Conservation (phyloP, 2,113 vertebrate genomes). For the Sturnus vulgaris region DNA sequence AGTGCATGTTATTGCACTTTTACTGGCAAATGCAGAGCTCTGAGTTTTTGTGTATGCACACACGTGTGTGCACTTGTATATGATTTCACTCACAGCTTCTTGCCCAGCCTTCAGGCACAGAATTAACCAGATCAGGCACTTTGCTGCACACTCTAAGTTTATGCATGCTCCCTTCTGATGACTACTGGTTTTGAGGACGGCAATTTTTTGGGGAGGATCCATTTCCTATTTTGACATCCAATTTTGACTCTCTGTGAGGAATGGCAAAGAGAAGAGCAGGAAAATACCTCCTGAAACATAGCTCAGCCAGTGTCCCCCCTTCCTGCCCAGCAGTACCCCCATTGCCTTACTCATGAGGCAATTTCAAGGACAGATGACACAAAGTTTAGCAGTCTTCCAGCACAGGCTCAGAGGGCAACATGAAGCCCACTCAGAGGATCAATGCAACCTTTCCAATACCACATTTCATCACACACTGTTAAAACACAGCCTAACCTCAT, state of each 20-base stretch:
- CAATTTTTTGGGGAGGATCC: background rate
- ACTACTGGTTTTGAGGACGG: background rate
- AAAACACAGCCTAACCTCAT: background rate
- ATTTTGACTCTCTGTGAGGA: background rate
- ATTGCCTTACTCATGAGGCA: background rate
- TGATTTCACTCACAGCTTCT: background rate
- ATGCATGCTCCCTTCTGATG: background rate
- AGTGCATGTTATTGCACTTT: background rate
- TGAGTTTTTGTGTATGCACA: no score
- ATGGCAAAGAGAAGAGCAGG: background rate
- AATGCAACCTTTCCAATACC: background rate
- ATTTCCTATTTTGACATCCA: background rate
- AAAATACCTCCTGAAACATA: background rate
- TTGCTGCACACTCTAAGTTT: background rate
- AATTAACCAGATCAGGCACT: background rate
- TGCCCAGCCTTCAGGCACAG: background rate
- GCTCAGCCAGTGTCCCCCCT: background rate
- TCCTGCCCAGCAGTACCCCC: background rate
- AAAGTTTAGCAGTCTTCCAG: background rate
- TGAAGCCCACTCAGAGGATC: background rate
- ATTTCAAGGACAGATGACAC: background rate
- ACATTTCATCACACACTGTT: background rate
- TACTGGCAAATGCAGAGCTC: background rate
- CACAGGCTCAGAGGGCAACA: rapidly evolving
- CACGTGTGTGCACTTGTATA: rapidly evolving